Base-by-base conservation (phyloP, 1,140 invertebrate species). In the Aplysia californica region DNA sequence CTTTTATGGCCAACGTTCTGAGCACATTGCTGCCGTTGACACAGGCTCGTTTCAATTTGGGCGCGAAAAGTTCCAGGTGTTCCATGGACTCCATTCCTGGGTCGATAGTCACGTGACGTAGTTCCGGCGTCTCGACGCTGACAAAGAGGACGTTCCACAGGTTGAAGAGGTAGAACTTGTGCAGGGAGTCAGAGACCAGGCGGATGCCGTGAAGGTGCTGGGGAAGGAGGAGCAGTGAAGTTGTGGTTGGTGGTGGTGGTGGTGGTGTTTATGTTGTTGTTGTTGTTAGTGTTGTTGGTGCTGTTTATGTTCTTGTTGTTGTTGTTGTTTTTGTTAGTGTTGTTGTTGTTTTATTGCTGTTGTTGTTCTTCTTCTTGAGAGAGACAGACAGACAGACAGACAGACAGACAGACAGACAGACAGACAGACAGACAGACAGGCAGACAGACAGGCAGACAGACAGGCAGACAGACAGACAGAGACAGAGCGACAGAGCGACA, bases 191-290 rank as follows among this genome's bases (percentile, higher is more conserved):
- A 0, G 84, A 85, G 21, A 83, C 59, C 36, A 87, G 67, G 33
- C 86, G 79, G 18, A 87, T 84, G 26, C 86, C 86, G 73, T 85
- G 82, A 5, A 87, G 82, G 56, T 83, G 80, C 86, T 87, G 81
- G 79, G 75, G 77, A 59, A 66, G 10, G 23, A 35, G 21, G 36
- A 26, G 26, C n/a, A n/a, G n/a, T n/a, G n/a, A n/a, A n/a, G n/a
- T n/a, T n/a, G n/a, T n/a, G n/a, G n/a, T n/a, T 15, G 44, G 44
- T 50, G 44, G 44, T 50, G 44, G 44, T 50, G 44, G 44, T 50
- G n/a, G n/a, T n/a, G n/a, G n/a, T n/a, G n/a, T n/a, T n/a, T n/a
- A n/a, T n/a, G n/a, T n/a, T n/a, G n/a, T n/a, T n/a, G n/a, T 50
- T 50, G 44, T 50, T 50, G 44, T 50, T 50, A n/a, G 10, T 50